Conservation (phyloP, 2,888 invertebrate genomes). For the Noctua pronuba region DNA sequence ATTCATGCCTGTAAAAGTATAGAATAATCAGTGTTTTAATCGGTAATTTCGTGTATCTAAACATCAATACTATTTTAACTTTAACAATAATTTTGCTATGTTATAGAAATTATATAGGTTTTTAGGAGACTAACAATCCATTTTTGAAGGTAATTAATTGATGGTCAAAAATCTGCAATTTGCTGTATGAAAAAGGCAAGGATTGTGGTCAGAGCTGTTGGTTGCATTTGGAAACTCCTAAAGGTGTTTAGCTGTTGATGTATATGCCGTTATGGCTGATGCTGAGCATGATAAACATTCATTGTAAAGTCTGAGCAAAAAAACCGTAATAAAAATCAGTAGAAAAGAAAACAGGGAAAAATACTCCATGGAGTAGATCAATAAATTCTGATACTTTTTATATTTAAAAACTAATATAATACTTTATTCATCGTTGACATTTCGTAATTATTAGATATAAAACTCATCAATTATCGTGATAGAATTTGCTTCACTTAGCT, state of each 20-base stretch:
- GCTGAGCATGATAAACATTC: not conserved
- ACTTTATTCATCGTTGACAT: constrained; percentile 15
- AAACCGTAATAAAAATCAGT: not conserved
- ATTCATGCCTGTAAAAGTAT: not conserved
- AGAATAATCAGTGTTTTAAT: not conserved
- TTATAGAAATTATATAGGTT: not conserved
- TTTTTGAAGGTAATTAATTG: not conserved
- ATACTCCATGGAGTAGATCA: not conserved
- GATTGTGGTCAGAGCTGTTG: not conserved
- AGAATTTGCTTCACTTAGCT: not conserved
- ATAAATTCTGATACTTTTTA: not conserved
- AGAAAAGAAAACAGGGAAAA: not conserved
- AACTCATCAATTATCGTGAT: not conserved
- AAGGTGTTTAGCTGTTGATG: not conserved
- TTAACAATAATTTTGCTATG: not conserved
- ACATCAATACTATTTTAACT: not conserved
- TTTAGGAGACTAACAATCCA: not conserved
- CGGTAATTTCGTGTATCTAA: not conserved
- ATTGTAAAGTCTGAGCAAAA: not conserved
- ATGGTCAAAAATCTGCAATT: not conserved
- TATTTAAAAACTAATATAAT: not conserved
- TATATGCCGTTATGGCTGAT: not conserved
- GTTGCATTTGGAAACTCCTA: not conserved
- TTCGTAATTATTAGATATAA: not conserved
- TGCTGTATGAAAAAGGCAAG: not conserved